Base-by-base conservation (phyloP, 2,113 vertebrate genomes). In the Triplophysa tibetana region DNA sequence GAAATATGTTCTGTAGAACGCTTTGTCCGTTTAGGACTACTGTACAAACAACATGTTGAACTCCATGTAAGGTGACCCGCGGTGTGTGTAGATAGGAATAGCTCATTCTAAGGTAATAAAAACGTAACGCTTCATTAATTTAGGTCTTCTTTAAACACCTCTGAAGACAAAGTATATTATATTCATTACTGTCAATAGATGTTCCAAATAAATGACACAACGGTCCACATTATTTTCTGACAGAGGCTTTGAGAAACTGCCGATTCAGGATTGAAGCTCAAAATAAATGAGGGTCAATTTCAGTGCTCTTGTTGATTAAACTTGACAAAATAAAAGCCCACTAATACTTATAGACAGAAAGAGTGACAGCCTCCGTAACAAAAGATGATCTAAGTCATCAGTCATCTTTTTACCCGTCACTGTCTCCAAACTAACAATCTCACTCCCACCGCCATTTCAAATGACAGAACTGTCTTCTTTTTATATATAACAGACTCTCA, bases 351-450 rank as follows among this genome's bases (percentile, higher is more conserved):
- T 21, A 78, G 64, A 81, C 64, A 64, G 45, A 66, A 54, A 78
- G 83, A 84, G 69, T 84, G 83, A 81, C 83, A 78, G 75, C 19
- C 21, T 77, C 62, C 38, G 33, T 84, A 81, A 84, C 75, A 74
- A 38, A 81, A 73, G 43, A 41, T 75, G 79, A 84, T 81, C 79
- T 29, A 54, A 84, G 79, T 84, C 79, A 84, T 84, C 83, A 84
- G 81, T 84, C 83, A 84, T 69, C 70, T 81, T 84, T 74, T 75
- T 73, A 76, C 52, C 67, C 64, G 43, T 54, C 33, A 52, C 58
- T 43, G 61, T 75, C 43, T 50, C 9, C 19, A n/a, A 48, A 29
- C 54, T 10, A 58, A 58, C 54, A 58, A 21, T 58, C 54, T 58
- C 19, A 58, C 54, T 21, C n/a, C 21, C 21, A 1, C 4, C 1